phyloP scores from a whole-genome alignment of 2,113 vertebrate species.

The Calonectris borealis region DNA sequence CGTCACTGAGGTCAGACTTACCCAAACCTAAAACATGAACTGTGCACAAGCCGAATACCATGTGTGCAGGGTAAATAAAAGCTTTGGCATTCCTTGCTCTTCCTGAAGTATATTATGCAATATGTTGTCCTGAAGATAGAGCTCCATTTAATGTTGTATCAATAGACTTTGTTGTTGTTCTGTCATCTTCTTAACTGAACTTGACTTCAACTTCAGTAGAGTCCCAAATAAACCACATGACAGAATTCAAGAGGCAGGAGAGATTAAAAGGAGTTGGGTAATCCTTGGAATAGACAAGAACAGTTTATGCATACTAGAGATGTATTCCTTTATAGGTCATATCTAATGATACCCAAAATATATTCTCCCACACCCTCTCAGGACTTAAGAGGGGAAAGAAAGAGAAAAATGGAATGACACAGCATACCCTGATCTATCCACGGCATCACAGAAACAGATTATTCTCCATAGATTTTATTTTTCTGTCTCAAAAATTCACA shows the following conservation, averaged over 20 bases:
- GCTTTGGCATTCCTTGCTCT: background rate
- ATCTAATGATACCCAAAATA: conserved; percentile 28
- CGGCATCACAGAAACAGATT: background rate
- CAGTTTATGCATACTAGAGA: background rate
- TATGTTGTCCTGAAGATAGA: background rate
- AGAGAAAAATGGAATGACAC: background rate
- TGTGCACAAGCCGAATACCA: background rate
- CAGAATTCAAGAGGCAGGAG: background rate
- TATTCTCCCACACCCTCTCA: background rate
- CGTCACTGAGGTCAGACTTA: background rate
- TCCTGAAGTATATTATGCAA: background rate
- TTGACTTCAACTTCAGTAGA: background rate
- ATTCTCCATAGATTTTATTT: background rate
- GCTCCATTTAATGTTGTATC: background rate
- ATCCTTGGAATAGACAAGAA: background rate
- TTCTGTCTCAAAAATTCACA: background rate
- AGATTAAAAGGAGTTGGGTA: conserved; percentile 31
- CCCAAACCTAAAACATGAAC: background rate
- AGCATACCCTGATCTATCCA: background rate
- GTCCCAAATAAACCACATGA: background rate
- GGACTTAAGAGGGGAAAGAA: background rate
- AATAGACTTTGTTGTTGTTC: background rate
- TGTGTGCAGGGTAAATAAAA: background rate
- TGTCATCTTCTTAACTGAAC: conserved; percentile 13
- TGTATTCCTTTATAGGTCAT: background rate